These are phyloP conservation scores for Sesamia nonagrioides DNA, from an alignment of 1,140 invertebrate genomes.

Conservation along the genomic window DNA sequence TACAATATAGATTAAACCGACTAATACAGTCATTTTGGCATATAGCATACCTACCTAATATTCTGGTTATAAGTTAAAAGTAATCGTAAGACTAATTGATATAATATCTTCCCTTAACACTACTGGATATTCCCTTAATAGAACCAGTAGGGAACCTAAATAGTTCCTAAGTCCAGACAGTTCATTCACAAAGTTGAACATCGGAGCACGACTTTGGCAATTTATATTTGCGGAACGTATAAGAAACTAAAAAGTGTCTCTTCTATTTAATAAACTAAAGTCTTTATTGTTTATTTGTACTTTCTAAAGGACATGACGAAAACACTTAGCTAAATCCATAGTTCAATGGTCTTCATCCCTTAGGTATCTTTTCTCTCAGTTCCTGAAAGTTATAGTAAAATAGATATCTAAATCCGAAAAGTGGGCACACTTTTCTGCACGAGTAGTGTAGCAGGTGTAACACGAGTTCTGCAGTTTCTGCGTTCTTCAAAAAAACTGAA, in stretches of 20 bases:
- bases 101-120: slow-evolving; percentile 86
- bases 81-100: not conserved
- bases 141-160: not conserved
- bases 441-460: too few species aligned
- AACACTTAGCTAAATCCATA: not conserved
- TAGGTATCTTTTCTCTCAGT: too few species aligned
- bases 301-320: not conserved
- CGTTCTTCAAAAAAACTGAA: too few species aligned
- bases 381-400: too few species aligned
- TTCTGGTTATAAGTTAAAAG: not conserved
- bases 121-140: not conserved
- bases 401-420: too few species aligned
- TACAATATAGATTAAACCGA: not conserved
- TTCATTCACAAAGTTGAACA: slow-evolving; percentile 20
- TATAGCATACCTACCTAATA: not conserved
- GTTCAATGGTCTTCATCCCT: not conserved
- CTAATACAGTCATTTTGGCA: too few species aligned
- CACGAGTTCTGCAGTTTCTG: too few species aligned
- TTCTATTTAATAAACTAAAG: not conserved
- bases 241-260: not conserved
- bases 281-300: not conserved
- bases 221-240: not conserved
- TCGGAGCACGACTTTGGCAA: not conserved
- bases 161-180: slow-evolving; percentile 2
- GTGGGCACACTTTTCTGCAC: too few species aligned